A percentile compares a stretch with the other conserved stretches of the same genome.
Conservation (phyloP, 1,140 invertebrate genomes). For the Drosophila watanabei region DNA sequence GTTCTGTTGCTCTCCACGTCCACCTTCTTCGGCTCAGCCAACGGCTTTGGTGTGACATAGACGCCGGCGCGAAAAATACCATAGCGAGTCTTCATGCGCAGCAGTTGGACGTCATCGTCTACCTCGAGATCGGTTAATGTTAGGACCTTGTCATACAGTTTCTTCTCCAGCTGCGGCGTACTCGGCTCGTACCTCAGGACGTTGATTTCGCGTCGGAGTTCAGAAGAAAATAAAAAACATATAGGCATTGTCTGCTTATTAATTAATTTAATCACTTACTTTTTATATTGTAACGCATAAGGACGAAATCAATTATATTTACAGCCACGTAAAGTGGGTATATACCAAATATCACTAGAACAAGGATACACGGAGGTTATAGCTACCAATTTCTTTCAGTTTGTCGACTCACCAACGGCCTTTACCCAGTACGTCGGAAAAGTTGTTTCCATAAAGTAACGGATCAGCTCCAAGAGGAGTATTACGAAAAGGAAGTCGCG, state of each 20-base stretch:
- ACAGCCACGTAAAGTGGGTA: conserved; percentile 45
- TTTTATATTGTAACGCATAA: conserved; percentile 26
- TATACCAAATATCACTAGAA: conserved; percentile 24
- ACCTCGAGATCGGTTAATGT: not conserved
- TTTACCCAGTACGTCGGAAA: not conserved
- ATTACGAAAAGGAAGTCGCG: conserved; percentile 53
- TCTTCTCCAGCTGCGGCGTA: not conserved
- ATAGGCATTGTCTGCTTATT: too few relatives aligned
- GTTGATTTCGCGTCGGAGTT: conserved; percentile 28
- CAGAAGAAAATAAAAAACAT: not conserved
- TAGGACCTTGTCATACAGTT: not conserved
- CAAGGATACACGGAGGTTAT: not conserved
- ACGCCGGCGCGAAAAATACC: not conserved
- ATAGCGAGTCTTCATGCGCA: not conserved
- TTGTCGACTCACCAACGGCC: conserved; percentile 15
- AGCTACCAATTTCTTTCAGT: too few relatives aligned
- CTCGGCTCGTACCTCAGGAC: not conserved
- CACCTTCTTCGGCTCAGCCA: not conserved
- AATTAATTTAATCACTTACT: conserved; percentile 36
- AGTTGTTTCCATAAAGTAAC: not conserved
- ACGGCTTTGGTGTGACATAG: conserved; percentile 6
- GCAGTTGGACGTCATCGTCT: conserved; percentile 24
- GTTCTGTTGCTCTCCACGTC: conserved; percentile 13
- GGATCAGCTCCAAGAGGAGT: conserved; percentile 17
- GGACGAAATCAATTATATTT: conserved; percentile 38